phyloP scores from a whole-genome alignment of 2,888 invertebrate genomes.

The Agonopterix alstromeriana region DNA sequence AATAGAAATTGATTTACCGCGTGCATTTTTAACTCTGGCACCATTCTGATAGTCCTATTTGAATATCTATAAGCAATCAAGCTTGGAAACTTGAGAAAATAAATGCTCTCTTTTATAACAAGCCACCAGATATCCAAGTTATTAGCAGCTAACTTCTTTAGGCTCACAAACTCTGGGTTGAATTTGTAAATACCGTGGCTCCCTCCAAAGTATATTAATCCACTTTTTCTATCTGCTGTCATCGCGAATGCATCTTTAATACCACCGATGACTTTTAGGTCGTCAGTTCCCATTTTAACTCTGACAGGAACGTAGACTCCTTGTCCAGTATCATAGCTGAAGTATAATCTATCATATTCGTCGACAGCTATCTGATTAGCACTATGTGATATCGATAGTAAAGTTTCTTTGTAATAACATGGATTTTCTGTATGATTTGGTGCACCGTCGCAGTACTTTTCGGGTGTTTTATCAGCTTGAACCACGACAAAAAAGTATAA shows the following conservation, averaged over 20 bases:
- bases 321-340: constrained; percentile 56
- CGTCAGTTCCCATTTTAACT: constrained; percentile 33
- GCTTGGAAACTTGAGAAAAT: constrained; percentile 55
- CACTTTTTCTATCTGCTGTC: constrained; percentile 27
- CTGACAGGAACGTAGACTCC: constrained; percentile 52
- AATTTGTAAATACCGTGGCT: constrained; percentile 58
- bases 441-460: constrained; percentile 35
- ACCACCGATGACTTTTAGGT: constrained; percentile 44
- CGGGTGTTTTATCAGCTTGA: neutral
- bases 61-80: constrained; percentile 42
- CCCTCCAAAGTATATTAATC: constrained; percentile 56
- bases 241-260: constrained; percentile 61
- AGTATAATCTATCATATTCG: constrained; percentile 45
- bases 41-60: constrained; percentile 29
- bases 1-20: constrained; percentile 52
- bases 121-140: constrained; percentile 64
- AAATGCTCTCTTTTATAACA: constrained; percentile 37
- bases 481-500: neutral
- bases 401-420: constrained; percentile 47
- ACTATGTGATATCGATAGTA: constrained; percentile 43
- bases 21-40: constrained; percentile 26
- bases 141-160: constrained; percentile 35
- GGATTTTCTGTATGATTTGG: constrained; percentile 30
- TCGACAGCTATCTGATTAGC: constrained; percentile 58
- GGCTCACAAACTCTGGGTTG: constrained; percentile 23